Base-by-base conservation (phyloP, 2,113 vertebrate species). In the Cynopterus brachyotis region DNA sequence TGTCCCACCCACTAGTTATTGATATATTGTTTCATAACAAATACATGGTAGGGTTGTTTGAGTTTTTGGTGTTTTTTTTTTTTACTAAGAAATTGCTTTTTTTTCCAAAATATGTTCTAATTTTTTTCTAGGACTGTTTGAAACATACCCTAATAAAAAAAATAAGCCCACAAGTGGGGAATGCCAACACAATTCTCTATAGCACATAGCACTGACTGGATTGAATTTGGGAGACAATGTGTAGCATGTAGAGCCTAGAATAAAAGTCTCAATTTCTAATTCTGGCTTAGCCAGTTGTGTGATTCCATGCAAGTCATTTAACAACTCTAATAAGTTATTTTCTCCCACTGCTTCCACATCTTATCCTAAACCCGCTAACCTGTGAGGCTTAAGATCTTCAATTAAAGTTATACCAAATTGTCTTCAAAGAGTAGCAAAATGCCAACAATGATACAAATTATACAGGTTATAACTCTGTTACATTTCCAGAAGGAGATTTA, bases 351-450 rank as follows among this genome's bases (percentile, higher is more conserved):
- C 57, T 94, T 94, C 55, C 26, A 60, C 10, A n/a, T 80, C 50
- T 94, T 94, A 37, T 45, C 42, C 26, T 42, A 92, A 96, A 91
- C n/a, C 45, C 57, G 53, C 81, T 84, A 67, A 93, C 9, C 35
- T 84, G 11, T 85, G 47, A 94, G 42, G 30, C 22, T 97, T 95
- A 72, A 81, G n/a, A 80, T 88, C 76, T 66, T 95, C 82, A 85
- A 67, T 76, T 87, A 95, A 96, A 59, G 16, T 91, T 53, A 55
- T 60, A 57, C 28, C 50, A 88, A 97, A 59, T 78, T 79, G 47
- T 88, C 91, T 91, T 69, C 20, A 40, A 82, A 94, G 47, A 92
- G 95, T 92, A 67, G 85, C 28, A 94, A 91, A 96, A 92, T 91
- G 55, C 80, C 87, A 97, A 53, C 19, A 47, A 37, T 53, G 57